Conservation (phyloP, 2,797 vertebrate species). For the Crypturellus tataupa region DNA sequence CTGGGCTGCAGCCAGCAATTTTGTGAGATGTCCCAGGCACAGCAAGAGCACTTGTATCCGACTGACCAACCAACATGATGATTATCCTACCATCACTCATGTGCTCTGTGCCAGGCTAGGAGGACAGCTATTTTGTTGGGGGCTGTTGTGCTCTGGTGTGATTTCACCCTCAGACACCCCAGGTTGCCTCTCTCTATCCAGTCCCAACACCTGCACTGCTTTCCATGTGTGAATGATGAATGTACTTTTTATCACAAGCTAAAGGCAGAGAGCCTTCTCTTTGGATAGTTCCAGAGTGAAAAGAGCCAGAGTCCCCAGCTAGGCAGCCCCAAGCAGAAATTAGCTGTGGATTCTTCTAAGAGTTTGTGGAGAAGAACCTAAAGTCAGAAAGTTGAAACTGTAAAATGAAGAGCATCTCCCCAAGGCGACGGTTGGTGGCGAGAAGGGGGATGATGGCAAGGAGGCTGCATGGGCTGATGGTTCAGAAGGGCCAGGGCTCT, state of each 20-base stretch:
- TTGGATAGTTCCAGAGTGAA: neutral
- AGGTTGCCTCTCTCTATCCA: neutral
- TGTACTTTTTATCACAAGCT: neutral
- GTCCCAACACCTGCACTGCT: neutral
- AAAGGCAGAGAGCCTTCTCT: neutral
- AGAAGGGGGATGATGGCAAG: neutral
- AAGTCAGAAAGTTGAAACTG: slow-evolving; percentile 14
- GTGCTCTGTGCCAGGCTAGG: neutral
- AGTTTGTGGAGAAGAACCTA: slow-evolving; percentile 1
- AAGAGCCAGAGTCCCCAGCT: accelerated
- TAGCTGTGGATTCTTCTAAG: neutral
- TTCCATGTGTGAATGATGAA: neutral
- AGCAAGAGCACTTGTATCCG: neutral
- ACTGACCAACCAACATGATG: neutral
- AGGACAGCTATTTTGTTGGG: neutral
- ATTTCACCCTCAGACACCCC: neutral
- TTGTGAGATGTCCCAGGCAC: neutral
- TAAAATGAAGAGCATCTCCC: neutral
- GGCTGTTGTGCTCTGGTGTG: neutral
- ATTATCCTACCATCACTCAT: neutral
- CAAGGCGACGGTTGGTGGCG: neutral
- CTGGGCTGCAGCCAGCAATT: accelerated
- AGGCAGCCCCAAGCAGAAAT: neutral
- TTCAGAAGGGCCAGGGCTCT: neutral
- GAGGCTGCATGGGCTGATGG: neutral